Evolutionary conservation across 2,113 vertebrate species (phyloP), one percentile per base, ranked within the genome.

Genomic region (Colius striatus): DNA sequence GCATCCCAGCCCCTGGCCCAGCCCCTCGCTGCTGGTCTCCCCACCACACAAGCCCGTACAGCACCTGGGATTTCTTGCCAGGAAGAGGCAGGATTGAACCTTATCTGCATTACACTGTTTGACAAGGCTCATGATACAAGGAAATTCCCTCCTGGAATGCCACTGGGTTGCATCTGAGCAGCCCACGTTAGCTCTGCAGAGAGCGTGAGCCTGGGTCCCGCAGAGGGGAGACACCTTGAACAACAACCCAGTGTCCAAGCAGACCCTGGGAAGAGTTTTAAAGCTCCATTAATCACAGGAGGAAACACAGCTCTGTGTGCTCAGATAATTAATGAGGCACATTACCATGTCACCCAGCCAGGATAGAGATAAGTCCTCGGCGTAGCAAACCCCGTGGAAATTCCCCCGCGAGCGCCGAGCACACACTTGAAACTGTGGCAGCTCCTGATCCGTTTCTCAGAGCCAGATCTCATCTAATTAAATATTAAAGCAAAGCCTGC

Each of bases 21-120:
- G 16, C 18, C 81, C 13, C 16, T 41, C 10, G 0, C 36, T 82
- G 30, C 72, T 30, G 6, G 2, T 30, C n/a, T 73, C 9, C 9
- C 8, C n/a, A 29, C 1, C 2, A 30, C 36, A 41, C 0, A 0
- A 90, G 26, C 22, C 30, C 4, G 1, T 8, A 18, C 6, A 55
- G 61, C 43, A 68, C 30, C 0, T 0, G 32, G 27, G 68, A 71
- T 11, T 4, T 89, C 32, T 34, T 81, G 32, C 34, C 5, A 9
- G 16, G 3, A 8, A 86, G 26, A 68, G 38, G 61, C 43, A 86
- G 43, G 10, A 45, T 50, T 43, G 70, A 55, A 32, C 63, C 19
- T 34, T 48, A 65, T 68, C 87, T 68, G 16, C 34, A 19, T 7
- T 20, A 29, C 13, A 6, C 13, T 25, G 16, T 27, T 61, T 68